These are phyloP conservation scores for Chaenogobius annularis DNA, from an alignment of 2,113 vertebrate species.

Conservation along the genomic window DNA sequence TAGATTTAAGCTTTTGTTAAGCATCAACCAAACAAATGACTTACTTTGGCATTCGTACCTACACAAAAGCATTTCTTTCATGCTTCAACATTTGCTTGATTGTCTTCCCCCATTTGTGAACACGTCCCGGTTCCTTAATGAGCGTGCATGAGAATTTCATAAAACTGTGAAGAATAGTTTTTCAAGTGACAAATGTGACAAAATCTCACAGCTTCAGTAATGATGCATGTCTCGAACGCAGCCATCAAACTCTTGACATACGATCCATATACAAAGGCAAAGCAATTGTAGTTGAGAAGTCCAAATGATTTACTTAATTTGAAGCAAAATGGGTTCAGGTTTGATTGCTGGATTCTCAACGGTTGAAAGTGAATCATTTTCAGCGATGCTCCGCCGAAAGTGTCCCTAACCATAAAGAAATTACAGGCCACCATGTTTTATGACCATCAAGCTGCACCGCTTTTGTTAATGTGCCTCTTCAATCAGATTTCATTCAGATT, in stretches of 20 bases:
- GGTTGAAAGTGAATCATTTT: constrained; percentile 51
- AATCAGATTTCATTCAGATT: constrained; percentile 70
- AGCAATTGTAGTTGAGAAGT: constrained; percentile 65
- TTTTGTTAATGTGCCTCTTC: constrained; percentile 64
- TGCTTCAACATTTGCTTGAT: constrained; percentile 63
- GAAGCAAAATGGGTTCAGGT: constrained; percentile 48
- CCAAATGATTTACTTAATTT: constrained; percentile 65
- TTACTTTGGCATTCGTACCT: constrained; percentile 58
- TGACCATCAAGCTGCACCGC: constrained; percentile 49
- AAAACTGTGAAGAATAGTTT: constrained; percentile 54
- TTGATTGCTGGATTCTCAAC: constrained; percentile 67
- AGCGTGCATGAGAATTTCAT: constrained; percentile 48
- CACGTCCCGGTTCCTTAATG: constrained; percentile 44
- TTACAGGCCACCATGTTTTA: constrained; percentile 60
- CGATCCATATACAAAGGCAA: constrained; percentile 67
- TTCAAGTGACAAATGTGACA: constrained; percentile 52
- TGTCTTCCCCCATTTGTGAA: constrained; percentile 49
- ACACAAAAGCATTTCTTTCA: constrained; percentile 64
- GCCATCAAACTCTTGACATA: constrained; percentile 65
- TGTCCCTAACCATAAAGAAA: constrained; percentile 59
- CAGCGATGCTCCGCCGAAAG: constrained; percentile 45
- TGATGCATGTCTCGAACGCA: constrained; percentile 61
- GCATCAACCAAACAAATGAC: constrained; percentile 70
- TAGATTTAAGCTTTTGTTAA: constrained; percentile 68
- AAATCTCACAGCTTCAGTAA: constrained; percentile 55